A percentile compares a stretch with the other conserved stretches of the same genome.
phyloP scores from a whole-genome alignment of 1,140 invertebrate genomes.

The Phymastichus coffea region DNA sequence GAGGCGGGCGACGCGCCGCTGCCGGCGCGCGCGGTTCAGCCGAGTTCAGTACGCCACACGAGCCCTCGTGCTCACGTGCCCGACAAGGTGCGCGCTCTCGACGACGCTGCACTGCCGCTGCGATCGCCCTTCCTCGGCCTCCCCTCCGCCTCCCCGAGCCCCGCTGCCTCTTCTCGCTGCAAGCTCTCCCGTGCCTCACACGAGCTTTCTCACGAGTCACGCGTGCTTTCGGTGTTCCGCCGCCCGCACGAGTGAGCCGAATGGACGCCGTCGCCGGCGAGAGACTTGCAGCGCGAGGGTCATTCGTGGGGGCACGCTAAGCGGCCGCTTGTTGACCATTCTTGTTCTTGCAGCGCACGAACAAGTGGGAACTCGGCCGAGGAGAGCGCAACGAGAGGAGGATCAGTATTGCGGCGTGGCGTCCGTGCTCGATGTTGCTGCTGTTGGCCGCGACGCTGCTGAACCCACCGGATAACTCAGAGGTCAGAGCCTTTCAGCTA shows the following conservation, averaged over 20 bases:
- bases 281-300: too few species aligned
- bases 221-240: too few species aligned
- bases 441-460: background rate
- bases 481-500: background rate
- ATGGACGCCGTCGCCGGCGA: background rate
- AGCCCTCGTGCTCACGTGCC: conserved; percentile 44
- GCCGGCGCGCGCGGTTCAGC: conserved; percentile 44
- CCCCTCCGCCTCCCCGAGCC: too few species aligned
- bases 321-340: too few species aligned
- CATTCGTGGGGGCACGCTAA: too few species aligned
- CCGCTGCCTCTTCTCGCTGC: too few species aligned
- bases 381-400: background rate
- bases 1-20: conserved; percentile 3
- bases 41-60: conserved; percentile 51
- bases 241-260: background rate
- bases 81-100: conserved; percentile 21
- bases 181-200: too few species aligned
- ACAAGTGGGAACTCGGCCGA: too few species aligned
- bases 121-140: background rate
- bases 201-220: too few species aligned
- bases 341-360: conserved; percentile 2
- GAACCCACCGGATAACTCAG: background rate
- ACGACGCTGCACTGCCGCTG: background rate
- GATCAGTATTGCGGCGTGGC: background rate
- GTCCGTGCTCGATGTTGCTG: conserved; percentile 7